A percentile compares a stretch with the other conserved stretches of the same genome.
phyloP scores from a whole-genome alignment of 2,113 vertebrate species.

The Dipodomys ordii region DNA sequence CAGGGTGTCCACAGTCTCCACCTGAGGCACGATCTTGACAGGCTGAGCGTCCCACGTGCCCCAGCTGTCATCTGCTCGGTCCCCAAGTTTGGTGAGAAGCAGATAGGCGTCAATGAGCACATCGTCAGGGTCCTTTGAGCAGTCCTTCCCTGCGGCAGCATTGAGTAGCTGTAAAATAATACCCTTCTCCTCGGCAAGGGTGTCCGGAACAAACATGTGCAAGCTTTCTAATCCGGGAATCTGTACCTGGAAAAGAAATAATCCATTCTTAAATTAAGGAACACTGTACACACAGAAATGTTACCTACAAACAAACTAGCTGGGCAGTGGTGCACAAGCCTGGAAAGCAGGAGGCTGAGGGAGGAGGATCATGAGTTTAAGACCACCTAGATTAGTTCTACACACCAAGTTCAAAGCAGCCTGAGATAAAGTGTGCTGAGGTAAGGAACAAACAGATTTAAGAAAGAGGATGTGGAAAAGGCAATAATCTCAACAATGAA shows the following conservation, averaged over 20 bases:
- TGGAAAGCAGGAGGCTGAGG: background rate
- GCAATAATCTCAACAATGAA: accelerated
- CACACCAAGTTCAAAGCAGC: background rate
- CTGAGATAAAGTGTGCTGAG: background rate
- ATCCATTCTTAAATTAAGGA: background rate
- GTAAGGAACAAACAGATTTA: background rate
- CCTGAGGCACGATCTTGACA: slow-evolving; percentile 94
- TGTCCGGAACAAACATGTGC: slow-evolving; percentile 93
- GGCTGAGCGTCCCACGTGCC: slow-evolving; percentile 90
- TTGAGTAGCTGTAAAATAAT: slow-evolving; percentile 95
- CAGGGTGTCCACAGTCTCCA: slow-evolving; percentile 95
- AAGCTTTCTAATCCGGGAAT: slow-evolving; percentile 94
- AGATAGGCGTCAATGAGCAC: slow-evolving; percentile 92
- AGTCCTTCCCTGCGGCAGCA: slow-evolving; percentile 96
- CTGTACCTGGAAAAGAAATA: slow-evolving; percentile 86
- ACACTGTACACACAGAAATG: background rate
- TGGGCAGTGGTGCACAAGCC: too few relatives aligned
- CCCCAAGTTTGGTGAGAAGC: slow-evolving; percentile 93
- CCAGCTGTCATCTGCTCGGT: slow-evolving; percentile 89
- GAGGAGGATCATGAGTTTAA: background rate
- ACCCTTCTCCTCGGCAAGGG: slow-evolving; percentile 89
- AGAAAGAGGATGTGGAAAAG: background rate
- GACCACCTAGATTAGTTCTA: background rate
- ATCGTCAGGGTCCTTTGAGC: slow-evolving; percentile 95
- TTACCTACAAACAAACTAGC: background rate